These are phyloP conservation scores for Microplitis mediator DNA, from an alignment of 1,140 invertebrate genomes.

Conservation along the genomic window DNA sequence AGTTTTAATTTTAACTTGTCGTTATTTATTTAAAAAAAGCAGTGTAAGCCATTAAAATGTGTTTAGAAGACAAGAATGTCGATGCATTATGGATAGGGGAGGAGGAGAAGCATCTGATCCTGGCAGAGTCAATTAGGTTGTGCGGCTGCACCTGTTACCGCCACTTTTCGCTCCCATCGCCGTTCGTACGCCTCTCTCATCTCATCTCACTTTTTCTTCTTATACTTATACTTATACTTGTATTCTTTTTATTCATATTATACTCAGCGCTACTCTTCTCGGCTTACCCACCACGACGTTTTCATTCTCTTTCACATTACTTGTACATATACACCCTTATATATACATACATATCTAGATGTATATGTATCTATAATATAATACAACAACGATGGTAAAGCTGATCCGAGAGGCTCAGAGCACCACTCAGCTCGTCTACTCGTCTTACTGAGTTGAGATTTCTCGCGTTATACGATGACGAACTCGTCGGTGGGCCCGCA, in stretches of 20 bases:
- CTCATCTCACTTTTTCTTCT: slow-evolving; percentile 10
- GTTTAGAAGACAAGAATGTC: slow-evolving; percentile 39
- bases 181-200: slow-evolving; percentile 16
- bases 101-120: slow-evolving; percentile 26
- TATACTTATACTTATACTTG: not conserved
- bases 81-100: slow-evolving; percentile 42
- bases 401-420: too few species aligned
- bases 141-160: slow-evolving; percentile 31
- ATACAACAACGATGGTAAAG: too few species aligned
- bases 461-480: slow-evolving; percentile 29
- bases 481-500: slow-evolving; percentile 11
- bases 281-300: slow-evolving; percentile 33
- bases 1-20: not conserved
- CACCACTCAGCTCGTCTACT: not conserved
- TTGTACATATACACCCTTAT: not conserved
- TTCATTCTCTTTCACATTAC: slow-evolving; percentile 1
- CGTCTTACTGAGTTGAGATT: slow-evolving; percentile 27
- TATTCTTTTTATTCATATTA: slow-evolving; percentile 22
- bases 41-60: slow-evolving; percentile 36
- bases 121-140: slow-evolving; percentile 41
- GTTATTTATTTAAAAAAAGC: not conserved
- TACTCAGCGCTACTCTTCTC: slow-evolving; percentile 29
- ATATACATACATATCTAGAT: not conserved
- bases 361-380: not conserved
- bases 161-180: slow-evolving; percentile 15